Base-by-base conservation (phyloP, 2,797 vertebrate genomes). In the Masticophis lateralis region DNA sequence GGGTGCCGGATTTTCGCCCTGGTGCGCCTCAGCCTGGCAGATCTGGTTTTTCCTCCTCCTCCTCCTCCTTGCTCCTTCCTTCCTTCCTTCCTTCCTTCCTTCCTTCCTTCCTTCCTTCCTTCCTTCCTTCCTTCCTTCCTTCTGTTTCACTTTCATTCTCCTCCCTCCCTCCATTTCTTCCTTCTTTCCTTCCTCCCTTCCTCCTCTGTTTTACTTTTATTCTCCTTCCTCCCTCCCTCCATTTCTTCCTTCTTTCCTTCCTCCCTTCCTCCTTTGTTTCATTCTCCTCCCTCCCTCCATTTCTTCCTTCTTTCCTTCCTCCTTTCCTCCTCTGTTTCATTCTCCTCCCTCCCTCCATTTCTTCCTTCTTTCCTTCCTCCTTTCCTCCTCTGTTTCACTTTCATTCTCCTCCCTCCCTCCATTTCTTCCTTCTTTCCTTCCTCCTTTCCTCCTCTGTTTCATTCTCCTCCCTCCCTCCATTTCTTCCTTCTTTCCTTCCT, bases 21-120 rank as follows among this genome's bases (percentile, higher is more conserved):
- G 97, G 96, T 94, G 97, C 97, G 7, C 47, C 96, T 95, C 66
- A 96, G 97, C 97, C 98, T 98, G 98, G 95, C 97, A 97, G 97
- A 97, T 96, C 51, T 97, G 1, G 32, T 96, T 9, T 51, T 12
- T 63, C 2, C 83, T 90, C 86, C 69, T 87, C 69, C 88, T 51
- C 69, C 27, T 91, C 92, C 69, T 66, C 96, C 18, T 96, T 14
- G 57, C 74, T 86, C 66, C 89, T 43, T 22, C 20, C 59, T 22
- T 4, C 2, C 2, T 57, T 4, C 13, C 0, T 4, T 57, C 14
- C 4, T 3, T 56, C 55, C 4, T 14, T 16, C 56, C 4, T 57
- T 56, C 2, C 3, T 56, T 56, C 53, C 2, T 12, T 55, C 2
- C 10, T 55, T 55, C 53, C 9, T 14, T 12, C 53, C 10, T 13